These are phyloP conservation scores for Trissoscelio sp. DNA, from an alignment of 2,888 invertebrate genomes.

Conservation along the genomic window DNA sequence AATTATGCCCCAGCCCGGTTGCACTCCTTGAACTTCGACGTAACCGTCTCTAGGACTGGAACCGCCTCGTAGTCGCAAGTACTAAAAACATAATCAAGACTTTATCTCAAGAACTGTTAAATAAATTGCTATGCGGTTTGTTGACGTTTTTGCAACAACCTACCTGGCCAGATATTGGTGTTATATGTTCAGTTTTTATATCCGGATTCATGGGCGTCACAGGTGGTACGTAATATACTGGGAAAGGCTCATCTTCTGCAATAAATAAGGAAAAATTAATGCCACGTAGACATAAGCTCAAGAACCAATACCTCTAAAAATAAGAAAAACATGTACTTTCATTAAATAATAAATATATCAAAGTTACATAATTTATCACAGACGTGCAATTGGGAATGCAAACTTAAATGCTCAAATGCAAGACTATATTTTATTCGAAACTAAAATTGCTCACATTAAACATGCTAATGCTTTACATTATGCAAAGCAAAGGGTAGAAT, in stretches of 20 bases:
- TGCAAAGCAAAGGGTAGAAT: too few species aligned
- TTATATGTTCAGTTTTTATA: slow-evolving; percentile 62
- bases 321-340: not conserved
- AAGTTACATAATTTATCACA: slow-evolving; percentile 41
- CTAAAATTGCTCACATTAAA: too few species aligned
- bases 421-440: not conserved
- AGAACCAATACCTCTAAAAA: not conserved
- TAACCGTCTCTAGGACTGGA: slow-evolving; percentile 83
- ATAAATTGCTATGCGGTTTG: not conserved
- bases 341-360: slow-evolving; percentile 6
- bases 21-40: slow-evolving; percentile 82
- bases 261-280: slow-evolving; percentile 37
- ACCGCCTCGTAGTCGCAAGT: slow-evolving; percentile 83
- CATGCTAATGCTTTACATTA: too few species aligned
- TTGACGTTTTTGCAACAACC: not conserved
- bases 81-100: slow-evolving; percentile 72
- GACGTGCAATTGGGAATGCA: not conserved
- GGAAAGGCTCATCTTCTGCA: slow-evolving; percentile 79
- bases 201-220: slow-evolving; percentile 74
- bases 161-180: slow-evolving; percentile 81
- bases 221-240: slow-evolving; percentile 76
- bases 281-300: not conserved
- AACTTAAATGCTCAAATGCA: too few species aligned
- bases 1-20: slow-evolving; percentile 84
- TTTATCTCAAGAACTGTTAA: slow-evolving; percentile 1